These are phyloP conservation scores for Thelaira solivaga DNA, from an alignment of 2,888 invertebrate genomes.

Conservation along the genomic window DNA sequence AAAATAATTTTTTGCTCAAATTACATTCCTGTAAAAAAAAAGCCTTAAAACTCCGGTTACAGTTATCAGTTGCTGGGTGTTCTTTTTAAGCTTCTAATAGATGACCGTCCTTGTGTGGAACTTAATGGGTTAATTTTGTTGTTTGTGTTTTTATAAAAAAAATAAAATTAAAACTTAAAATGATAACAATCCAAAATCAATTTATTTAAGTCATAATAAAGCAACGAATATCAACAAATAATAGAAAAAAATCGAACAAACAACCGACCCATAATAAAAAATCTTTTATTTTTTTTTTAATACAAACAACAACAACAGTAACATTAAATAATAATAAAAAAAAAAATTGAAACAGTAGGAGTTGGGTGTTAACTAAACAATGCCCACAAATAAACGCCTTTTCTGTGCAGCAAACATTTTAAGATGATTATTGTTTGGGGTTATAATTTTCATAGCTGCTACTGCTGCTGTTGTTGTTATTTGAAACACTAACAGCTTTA, in stretches of 20 bases:
- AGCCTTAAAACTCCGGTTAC: no score
- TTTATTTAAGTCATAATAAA: slow-evolving; percentile 37
- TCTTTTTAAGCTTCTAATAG: no score
- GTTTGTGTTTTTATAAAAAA: no score
- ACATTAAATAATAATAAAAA: background rate
- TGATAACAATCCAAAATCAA: slow-evolving; percentile 24
- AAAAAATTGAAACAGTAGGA: slow-evolving; percentile 45
- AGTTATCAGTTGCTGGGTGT: no score
- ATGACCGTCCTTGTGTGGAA: no score
- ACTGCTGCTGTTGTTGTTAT: background rate
- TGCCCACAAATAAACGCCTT: slow-evolving; percentile 54
- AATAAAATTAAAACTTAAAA: background rate
- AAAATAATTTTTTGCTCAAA: no score
- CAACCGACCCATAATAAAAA: background rate
- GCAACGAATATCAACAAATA: slow-evolving; percentile 4
- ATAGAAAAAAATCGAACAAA: slow-evolving; percentile 6
- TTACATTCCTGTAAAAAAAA: no score
- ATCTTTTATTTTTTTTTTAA: background rate
- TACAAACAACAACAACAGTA: background rate
- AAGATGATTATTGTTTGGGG: slow-evolving; percentile 24
- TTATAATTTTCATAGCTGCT: background rate
- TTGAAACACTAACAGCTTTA: background rate
- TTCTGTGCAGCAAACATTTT: slow-evolving; percentile 7
- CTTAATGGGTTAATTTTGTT: no score
- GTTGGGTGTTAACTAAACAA: slow-evolving; percentile 60